Evolutionary conservation across 2,113 vertebrate genomes (phyloP), one percentile per base, ranked within the genome.

Genomic region (Spermophilus dauricus): DNA sequence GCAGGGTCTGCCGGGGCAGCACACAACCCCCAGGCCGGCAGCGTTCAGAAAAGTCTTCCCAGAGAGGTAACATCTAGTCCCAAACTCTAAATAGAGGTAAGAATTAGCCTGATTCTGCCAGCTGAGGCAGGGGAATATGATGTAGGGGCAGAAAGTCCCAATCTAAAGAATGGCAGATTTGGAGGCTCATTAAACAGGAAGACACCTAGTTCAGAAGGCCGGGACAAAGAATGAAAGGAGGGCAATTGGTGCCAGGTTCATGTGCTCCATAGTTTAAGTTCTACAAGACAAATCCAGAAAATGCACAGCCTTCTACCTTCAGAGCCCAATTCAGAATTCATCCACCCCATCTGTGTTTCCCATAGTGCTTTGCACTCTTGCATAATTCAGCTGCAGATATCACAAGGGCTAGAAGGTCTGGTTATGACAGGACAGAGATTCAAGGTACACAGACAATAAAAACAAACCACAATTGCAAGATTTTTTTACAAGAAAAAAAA

Each of bases 211-310:
- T 18, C 4, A 13, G 65, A 56, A 26, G 26, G 28, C 20, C 39
- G 24, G 45, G 63, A 81, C 56, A 56, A 48, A 70, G 28, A 51
- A 39, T 0, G 28, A 17, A n/a, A 42, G 87, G 32, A 42, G 56
- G 30, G 13, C 20, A 1, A 45, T 20, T 9, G 0, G 39, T 16
- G n/a, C 65, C 34, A 9, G 22, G 30, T 24, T 39, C 24, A 24
- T 0, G 10, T 28, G 56, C 51, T 48, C 48, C 13, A 1, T 3
- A n/a, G 73, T 1, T 24, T 10, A 34, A 7, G 37, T 56, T 2
- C 48, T 51, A 2, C 34, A 2, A 16, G 7, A 14, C 53, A n/a
- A 56, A 72, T 65, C 28, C 42, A 39, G 65, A 58, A 70, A 32
- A 72, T 12, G 11, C 4, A 7, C n/a, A 28, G 10, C 58, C 53